phyloP scores from a whole-genome alignment of 1,140 invertebrate species.

The Caerostris extrusa region DNA sequence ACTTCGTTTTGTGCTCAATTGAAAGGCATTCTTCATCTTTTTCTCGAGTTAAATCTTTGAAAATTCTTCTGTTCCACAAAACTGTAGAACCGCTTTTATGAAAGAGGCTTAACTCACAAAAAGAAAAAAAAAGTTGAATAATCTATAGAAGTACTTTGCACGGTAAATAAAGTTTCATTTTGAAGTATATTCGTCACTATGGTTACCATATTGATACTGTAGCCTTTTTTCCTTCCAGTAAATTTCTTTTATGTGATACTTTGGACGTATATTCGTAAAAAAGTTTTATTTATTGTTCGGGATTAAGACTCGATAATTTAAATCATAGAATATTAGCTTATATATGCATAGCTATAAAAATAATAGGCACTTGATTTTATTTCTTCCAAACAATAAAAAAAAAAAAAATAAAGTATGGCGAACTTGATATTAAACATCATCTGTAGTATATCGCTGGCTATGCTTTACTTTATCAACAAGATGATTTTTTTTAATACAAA shows the following conservation, averaged over 20 bases:
- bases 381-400: too few species aligned
- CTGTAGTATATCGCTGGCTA: too few species aligned
- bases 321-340: neutral
- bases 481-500: too few species aligned
- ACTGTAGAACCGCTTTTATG: neutral
- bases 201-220: neutral
- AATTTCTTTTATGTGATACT: neutral
- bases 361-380: too few species aligned
- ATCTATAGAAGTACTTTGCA: conserved; percentile 42
- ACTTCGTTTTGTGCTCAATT: neutral
- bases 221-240: neutral
- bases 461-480: too few species aligned
- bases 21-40: neutral
- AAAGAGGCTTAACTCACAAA: neutral
- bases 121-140: neutral
- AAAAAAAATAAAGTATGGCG: too few species aligned
- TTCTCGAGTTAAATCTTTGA: conserved; percentile 6
- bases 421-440: too few species aligned
- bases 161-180: conserved; percentile 52
- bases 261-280: neutral
- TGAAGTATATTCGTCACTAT: neutral
- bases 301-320: neutral
- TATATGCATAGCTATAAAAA: too few species aligned
- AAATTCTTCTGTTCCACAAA: neutral
- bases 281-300: neutral